Evolutionary conservation across 1,140 invertebrate genomes (phyloP), one percentile per base, ranked within the genome.

Genomic region (Listronotus bonariensis): DNA sequence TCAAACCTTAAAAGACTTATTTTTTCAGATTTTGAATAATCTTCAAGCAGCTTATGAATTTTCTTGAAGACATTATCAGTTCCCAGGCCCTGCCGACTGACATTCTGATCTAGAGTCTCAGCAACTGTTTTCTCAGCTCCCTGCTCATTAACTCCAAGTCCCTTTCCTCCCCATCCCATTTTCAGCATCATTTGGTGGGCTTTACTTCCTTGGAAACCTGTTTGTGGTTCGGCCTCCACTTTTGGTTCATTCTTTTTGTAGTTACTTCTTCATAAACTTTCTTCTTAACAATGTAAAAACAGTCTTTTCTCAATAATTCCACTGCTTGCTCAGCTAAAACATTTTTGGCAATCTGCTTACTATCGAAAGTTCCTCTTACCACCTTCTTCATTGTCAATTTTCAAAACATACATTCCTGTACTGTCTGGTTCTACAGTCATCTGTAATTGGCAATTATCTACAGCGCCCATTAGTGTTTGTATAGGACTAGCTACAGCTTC

Each of bases 91-190:
- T 65, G 45, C 34, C 65, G 63, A 8, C 63, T 62, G 15, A 71
- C 45, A 61, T 71, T 71, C 38, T 71, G 67, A 18, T 68, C 64
- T 31, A 71, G 49, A 18, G 67, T 66, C 26, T 69, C 68, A 32
- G 68, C 68, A 9, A 71, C 52, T 38, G 59, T 71, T 41, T 67
- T 65, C 43, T 66, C 38, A 26, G 18, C 54, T 40, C 69, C 69
- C 54, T 71, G 69, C 49, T 71, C 67, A 32, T 67, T 66, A 10
- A 57, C 38, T 9, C 69, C 69, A 11, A 71, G 46, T 11, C 69
- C 69, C 63, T 68, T 68, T 0, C 69, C 69, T n/a, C 52, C 48
- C 69, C 69, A 71, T 3, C 69, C 69, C 69, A 71, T 71, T 60
- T 71, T 71, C 12, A 71, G 17, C 69, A 71, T 71, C 67, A 71